Base-by-base conservation (phyloP, 2,888 invertebrate genomes). In the Spicauda simplicius region DNA sequence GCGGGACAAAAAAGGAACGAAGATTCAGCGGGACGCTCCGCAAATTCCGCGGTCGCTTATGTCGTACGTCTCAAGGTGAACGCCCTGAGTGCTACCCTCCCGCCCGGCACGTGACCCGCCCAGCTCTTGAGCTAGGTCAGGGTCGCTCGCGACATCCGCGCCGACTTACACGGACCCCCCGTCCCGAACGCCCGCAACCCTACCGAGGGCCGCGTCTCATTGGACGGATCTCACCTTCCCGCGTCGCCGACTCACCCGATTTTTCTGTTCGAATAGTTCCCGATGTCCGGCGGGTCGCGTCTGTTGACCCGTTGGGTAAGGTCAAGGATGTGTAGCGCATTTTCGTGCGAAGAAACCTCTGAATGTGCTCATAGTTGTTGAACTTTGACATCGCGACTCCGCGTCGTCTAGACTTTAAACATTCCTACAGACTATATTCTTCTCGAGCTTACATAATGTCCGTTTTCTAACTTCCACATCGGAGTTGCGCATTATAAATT, bases 101-200 rank as follows among this genome's bases (percentile, higher is more conserved):
- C 85, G 87, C 90, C 88, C 84, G 78, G 82, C 88, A 85, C 86
- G 88, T 88, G 91, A 88, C 90, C 88, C 88, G 85, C 88, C 87
- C 90, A 87, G 80, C 85, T 83, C 89, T 88, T 91, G 87, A 77
- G 87, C 85, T 90, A 90, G 92, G 92, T 92, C 92, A 92, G 85
- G 92, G 92, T 89, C 90, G 82, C 76, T 75, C 80, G 83, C 81
- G 84, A 84, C 85, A 83, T 82, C 80, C 78, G 77, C 77, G 75
- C 82, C 83, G 80, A 74, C 80, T 79, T 76, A 78, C 73, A 71
- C 72, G 82, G 88, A 85, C 79, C 87, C 80, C 78, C 73, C 73
- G 63, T 52, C 63, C 67, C 67, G 25, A 61, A 69, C 69, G 33
- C 72, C 62, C 54, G 69, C 70, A 67, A 69, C 67, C 67, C 68